A percentile compares a stretch with the other conserved stretches of the same genome.
Conservation (phyloP, 2,888 invertebrate genomes). For the Phortica magna region DNA sequence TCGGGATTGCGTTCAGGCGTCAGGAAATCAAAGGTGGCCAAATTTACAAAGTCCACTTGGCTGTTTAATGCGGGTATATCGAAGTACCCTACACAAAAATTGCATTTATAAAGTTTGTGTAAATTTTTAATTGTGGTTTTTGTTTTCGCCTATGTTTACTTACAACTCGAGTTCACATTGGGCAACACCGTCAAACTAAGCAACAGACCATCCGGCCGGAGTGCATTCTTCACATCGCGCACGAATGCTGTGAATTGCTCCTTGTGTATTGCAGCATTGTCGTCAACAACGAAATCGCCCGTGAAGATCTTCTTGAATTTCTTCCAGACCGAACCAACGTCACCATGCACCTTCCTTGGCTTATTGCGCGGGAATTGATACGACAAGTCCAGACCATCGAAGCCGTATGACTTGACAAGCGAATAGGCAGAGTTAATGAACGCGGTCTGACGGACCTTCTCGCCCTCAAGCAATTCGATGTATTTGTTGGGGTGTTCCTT, state of each 20-base stretch:
- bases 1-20: constrained; percentile 87
- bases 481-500: constrained; percentile 83
- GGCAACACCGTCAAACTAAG: constrained; percentile 86
- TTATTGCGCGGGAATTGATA: constrained; percentile 91
- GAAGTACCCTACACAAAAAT: constrained; percentile 83
- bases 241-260: constrained; percentile 88
- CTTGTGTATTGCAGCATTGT: constrained; percentile 86
- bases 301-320: constrained; percentile 87
- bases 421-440: constrained; percentile 87
- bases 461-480: constrained; percentile 85
- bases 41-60: constrained; percentile 87
- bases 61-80: constrained; percentile 86
- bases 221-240: constrained; percentile 85
- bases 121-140: too few relatives aligned
- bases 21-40: constrained; percentile 88
- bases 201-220: constrained; percentile 83
- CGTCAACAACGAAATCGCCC: constrained; percentile 85
- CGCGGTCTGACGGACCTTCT: constrained; percentile 84
- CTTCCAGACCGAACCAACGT: constrained; percentile 83
- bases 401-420: constrained; percentile 86
- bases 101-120: not conserved
- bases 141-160: constrained; percentile 60
- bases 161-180: constrained; percentile 87
- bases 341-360: constrained; percentile 86
- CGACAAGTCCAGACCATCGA: constrained; percentile 92